Base-by-base conservation (phyloP, 2,888 invertebrate genomes). In the Hyalella azteca region DNA sequence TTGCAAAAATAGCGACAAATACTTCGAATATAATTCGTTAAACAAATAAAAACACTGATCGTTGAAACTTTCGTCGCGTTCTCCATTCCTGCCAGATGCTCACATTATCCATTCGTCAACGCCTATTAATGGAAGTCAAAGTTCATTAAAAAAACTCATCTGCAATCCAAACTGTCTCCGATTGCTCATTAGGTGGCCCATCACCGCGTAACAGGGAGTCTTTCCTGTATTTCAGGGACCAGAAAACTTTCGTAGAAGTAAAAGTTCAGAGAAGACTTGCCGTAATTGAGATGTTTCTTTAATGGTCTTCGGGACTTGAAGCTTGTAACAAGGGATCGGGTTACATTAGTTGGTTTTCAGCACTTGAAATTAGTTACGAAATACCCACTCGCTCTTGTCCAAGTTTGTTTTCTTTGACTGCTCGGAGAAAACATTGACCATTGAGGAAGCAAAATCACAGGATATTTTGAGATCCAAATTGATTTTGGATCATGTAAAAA, bases 151-250 rank as follows among this genome's bases (percentile, higher is more conserved):
- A 66, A 66, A 66, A 66, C 66, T 66, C 66, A 66, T 66, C 36
- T 66, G 66, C 66, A 66, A 66, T 66, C 66, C 66, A 66, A 66
- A 66, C 66, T 66, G 66, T 66, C 66, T 66, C 66, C 66, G 66
- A 66, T 66, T 66, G 66, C 66, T 66, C 66, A 66, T 66, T 66
- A 66, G 36, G 66, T 19, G 32, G 66, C 66, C 45, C 66, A 66
- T 66, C 66, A 66, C 19, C 66, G 29, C 36, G 39, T 66, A 32
- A 1, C 36, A 32, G 66, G 66, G 66, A 66, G 66, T 36, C 66
- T 36, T 36, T 66, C 66, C 66, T 66, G 66, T 66, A 66, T 66
- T 66, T 66, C 36, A 22, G 11, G 19, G 66, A 36, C 22, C 29
- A 66, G 66, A 22, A 54, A 19, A 66, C 19, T 36, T 66, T 66